Evolutionary conservation across 2,797 vertebrate species (phyloP).

Genomic region (Melanogrammus aeglefinus): DNA sequence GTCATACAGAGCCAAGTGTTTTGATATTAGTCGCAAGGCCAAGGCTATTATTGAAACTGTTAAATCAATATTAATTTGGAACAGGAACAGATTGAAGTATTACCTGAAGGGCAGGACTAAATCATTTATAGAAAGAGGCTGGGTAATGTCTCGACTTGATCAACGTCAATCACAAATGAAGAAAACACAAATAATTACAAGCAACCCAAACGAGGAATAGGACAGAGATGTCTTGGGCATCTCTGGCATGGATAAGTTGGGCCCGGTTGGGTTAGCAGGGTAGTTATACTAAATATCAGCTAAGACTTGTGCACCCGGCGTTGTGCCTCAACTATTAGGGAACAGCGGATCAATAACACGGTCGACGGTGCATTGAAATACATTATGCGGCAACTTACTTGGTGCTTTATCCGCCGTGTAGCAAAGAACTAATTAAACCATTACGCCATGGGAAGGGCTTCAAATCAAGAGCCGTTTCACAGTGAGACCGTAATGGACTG

Average conservation of each 20-base stretch:
- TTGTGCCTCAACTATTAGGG: not conserved
- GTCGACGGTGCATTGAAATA: not conserved
- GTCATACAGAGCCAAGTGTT: slow-evolving; percentile 20
- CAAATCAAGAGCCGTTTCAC: not conserved
- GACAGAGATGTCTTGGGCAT: slow-evolving; percentile 19
- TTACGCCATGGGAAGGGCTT: not conserved
- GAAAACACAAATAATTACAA: slow-evolving; percentile 8
- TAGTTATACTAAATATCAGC: not conserved
- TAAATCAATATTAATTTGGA: not conserved
- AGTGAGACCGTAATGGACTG: not conserved
- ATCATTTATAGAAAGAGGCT: not conserved
- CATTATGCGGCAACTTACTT: not conserved
- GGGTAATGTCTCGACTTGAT: not conserved
- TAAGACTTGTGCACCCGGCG: not conserved
- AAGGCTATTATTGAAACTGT: not conserved
- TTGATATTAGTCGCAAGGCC: not conserved
- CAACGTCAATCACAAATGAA: not conserved
- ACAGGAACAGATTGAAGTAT: not conserved
- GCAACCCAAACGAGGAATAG: not conserved
- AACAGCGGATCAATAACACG: not conserved
- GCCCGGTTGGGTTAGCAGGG: slow-evolving; percentile 2
- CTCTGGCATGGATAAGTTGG: slow-evolving; percentile 37
- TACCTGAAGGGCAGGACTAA: not conserved
- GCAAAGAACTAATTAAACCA: not conserved
- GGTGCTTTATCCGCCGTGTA: not conserved